phyloP scores from a whole-genome alignment of 2,113 vertebrate species.

The Plecotus auritus region DNA sequence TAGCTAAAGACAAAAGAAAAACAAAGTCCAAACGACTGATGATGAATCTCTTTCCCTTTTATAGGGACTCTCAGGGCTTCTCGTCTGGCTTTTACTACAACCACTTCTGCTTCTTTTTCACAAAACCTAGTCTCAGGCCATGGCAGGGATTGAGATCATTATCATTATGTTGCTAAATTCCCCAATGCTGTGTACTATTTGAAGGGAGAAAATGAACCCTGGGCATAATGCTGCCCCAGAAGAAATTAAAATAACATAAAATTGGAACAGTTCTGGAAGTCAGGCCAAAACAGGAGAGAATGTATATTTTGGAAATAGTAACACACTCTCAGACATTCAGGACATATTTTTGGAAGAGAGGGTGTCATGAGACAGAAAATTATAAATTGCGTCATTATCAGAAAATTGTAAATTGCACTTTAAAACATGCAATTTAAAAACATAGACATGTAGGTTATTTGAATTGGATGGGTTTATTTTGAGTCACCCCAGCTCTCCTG shows the following conservation, averaged over 20 bases:
- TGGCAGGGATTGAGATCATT: not conserved
- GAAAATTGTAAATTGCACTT: not conserved
- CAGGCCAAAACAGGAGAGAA: not conserved
- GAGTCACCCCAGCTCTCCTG: not conserved
- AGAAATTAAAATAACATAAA: conserved; percentile 33
- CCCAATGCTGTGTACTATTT: not conserved
- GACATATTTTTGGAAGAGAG: not conserved
- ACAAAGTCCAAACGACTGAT: not conserved
- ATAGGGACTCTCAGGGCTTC: not conserved
- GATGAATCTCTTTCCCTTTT: not conserved
- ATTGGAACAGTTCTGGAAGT: not conserved
- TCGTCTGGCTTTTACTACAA: conserved; percentile 1
- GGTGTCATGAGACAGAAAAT: conserved; percentile 22
- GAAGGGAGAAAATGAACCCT: not conserved
- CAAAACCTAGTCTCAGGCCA: not conserved
- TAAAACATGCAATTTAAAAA: not conserved
- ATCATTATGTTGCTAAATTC: not conserved
- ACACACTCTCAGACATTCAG: not conserved
- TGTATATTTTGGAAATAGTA: not conserved
- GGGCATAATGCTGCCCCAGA: not conserved
- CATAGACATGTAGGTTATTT: not conserved
- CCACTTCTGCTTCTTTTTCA: not conserved
- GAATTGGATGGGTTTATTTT: not conserved
- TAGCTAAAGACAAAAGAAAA: conserved; percentile 25
- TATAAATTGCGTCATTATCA: not conserved